These are phyloP conservation scores for Catharus ustulatus DNA, from an alignment of 2,797 vertebrate species.

Conservation along the genomic window DNA sequence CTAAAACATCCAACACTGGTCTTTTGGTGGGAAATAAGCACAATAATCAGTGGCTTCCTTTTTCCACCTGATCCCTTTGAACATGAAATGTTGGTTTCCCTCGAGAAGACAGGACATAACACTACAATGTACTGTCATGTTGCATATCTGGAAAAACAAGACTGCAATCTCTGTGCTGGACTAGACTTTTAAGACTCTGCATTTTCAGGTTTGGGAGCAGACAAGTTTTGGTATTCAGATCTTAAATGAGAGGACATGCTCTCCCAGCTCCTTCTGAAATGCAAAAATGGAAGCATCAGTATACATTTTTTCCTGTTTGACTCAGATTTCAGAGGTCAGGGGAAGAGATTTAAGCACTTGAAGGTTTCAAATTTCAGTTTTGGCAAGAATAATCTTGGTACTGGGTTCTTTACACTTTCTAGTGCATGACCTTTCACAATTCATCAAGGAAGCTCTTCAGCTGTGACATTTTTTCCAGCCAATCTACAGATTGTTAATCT, in stretches of 20 bases:
- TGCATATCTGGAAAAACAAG: neutral
- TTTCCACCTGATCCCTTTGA: neutral
- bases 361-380: neutral
- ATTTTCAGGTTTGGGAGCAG: neutral
- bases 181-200: neutral
- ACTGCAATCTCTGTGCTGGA: neutral
- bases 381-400: neutral
- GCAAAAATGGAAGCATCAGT: neutral
- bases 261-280: neutral
- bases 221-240: neutral
- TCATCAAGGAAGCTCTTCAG: neutral
- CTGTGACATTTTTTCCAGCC: neutral
- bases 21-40: neutral
- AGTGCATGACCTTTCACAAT: neutral
- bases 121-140: neutral
- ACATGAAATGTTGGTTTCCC: neutral
- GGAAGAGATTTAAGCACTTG: neutral
- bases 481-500: neutral
- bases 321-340: neutral
- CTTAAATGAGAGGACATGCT: neutral
- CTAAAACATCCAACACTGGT: neutral
- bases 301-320: neutral
- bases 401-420: neutral
- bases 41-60: neutral
- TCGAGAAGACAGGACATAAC: neutral